Evolutionary conservation across 2,888 invertebrate species (phyloP), one percentile per base, ranked within the genome.

Genomic region (Sisyra terminalis): DNA sequence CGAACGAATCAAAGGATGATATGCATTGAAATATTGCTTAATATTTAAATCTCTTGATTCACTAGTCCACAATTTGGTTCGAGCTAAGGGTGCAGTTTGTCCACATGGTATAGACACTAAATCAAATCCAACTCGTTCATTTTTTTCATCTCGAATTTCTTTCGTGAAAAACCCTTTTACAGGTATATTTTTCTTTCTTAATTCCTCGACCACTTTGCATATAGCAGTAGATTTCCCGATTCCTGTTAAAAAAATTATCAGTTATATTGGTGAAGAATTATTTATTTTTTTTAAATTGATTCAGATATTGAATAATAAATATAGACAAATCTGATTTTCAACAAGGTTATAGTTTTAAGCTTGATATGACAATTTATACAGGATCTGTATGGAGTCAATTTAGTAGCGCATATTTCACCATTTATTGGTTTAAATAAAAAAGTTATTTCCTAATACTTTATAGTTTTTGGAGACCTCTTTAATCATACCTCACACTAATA

Each of bases 191-290:
- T 57, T 52, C 2, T 56, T 52, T 29, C 56, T 50, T 16, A 70
- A 51, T 16, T 58, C 49, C n/a, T 58, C 53, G n/a, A 54, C 51
- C 6, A 70, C 44, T 52, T 69, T 69, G 46, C 67, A 66, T 1
- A 77, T 61, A 35, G 76, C 50, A 0, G 78, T 78, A 2, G 79
- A 79, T 57, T 80, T 80, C 1, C 80, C 80, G 44, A 76, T 61
- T 34, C 78, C 78, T 69, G n/a, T 32, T 32, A 32, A 32, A 32
- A 6, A 6, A 13, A 32, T 11, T 11, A 32, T 32, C 4, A 32
- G 7, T 8, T 29, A 8, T 29, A 29, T 29, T 29, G 7, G 29
- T 29, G 10, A 10, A 29, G 7, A 29, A 8, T 29, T 29, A n/a
- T n/a, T n/a, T n/a, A n/a, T n/a, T n/a, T n/a, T n/a, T n/a, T n/a